These are phyloP conservation scores for Rhagoletis pomonella DNA, from an alignment of 1,140 invertebrate species.

Conservation along the genomic window DNA sequence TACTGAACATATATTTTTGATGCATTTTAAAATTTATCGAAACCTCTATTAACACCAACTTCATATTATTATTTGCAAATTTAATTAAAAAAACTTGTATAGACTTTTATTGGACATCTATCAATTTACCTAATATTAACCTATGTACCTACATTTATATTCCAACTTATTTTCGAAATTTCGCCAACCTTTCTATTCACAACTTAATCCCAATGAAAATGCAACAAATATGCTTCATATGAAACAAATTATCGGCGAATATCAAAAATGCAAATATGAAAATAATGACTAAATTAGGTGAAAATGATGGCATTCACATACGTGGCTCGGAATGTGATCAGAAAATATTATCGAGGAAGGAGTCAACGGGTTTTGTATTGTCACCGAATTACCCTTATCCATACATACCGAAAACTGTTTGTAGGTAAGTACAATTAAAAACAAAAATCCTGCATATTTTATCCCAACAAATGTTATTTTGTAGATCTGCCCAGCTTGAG, in stretches of 20 bases:
- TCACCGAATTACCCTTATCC: conserved; percentile 97
- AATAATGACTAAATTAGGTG: conserved; percentile 61
- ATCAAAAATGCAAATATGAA: background rate
- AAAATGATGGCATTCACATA: conserved; percentile 93
- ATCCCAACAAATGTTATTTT: too few relatives aligned
- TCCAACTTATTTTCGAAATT: background rate
- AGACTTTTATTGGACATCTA: background rate
- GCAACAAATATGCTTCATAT: conserved; percentile 38
- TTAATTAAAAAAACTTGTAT: background rate
- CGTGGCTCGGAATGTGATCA: conserved; percentile 97
- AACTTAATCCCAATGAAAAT: conserved; percentile 15
- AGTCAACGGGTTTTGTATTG: conserved; percentile 91
- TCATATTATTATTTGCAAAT: background rate
- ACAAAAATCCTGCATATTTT: too few relatives aligned
- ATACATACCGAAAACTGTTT: conserved; percentile 95
- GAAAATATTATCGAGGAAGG: conserved; percentile 94
- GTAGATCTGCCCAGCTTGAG: too few relatives aligned
- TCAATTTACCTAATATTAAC: background rate
- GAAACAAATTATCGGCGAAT: background rate
- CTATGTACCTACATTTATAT: background rate
- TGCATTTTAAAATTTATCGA: conserved; percentile 57
- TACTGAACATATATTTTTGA: conserved; percentile 61
- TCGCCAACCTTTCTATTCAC: background rate
- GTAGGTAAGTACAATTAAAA: conserved; percentile 77
- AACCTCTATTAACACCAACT: background rate